Evolutionary conservation across 2,797 vertebrate genomes (phyloP), one percentile per base, ranked within the genome.

Genomic region (Myiotriccus ornatus): DNA sequence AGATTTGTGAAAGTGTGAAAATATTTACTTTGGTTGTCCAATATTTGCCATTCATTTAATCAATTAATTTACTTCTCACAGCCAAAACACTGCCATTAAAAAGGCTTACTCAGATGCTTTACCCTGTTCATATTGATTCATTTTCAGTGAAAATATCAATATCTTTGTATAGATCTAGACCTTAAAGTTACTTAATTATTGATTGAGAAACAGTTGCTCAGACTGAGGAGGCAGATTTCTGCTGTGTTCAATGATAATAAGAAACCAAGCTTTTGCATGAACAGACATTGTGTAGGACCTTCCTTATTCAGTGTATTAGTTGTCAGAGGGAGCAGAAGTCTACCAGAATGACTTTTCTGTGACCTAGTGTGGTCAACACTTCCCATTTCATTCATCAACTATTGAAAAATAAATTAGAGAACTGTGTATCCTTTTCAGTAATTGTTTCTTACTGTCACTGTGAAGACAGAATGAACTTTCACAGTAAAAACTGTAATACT

Each of bases 101-200:
- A 98, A 98, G 97, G 97, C 98, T 98, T 98, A 98, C 97, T 98
- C 97, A 98, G 98, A 98, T 98, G 98, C 97, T 98, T 98, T 98
- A 98, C 97, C 98, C 97, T 98, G 98, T 97, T 96, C 96, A 73
- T 98, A 99, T 99, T 97, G 99, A 99, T 99, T 97, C 97, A 95
- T 97, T 97, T 98, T 98, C 97, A 97, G 98, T 97, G 97, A 97
- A 99, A 99, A 99, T 99, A 98, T 99, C 99, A 98, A 99, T 99
- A 99, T 96, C 95, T 98, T 98, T 97, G 94, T 98, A 99, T 98
- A 97, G 98, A 98, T 98, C 89, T 95, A 96, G 98, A 97, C 98
- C 98, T 98, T 98, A 97, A 98, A 98, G 98, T 98, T 98, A 97
- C 97, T 98, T 98, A 98, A 98, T 98, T 98, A 99, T 99, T 99